These are phyloP conservation scores for Erebia ligea DNA, from an alignment of 2,888 invertebrate genomes.

Conservation along the genomic window DNA sequence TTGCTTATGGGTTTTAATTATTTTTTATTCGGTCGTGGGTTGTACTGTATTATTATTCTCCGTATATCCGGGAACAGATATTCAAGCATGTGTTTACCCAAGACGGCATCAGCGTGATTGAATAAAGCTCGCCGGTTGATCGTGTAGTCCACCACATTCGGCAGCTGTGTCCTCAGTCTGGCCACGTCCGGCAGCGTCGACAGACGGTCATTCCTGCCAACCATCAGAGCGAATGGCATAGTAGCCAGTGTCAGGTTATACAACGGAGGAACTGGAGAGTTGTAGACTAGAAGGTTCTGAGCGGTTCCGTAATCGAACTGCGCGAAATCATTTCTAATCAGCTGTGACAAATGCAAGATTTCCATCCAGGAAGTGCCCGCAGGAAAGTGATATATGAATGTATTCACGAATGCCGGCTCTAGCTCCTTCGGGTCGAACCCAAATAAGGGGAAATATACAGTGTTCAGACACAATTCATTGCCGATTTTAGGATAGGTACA, in stretches of 20 bases:
- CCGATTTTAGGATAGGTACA: conserved; percentile 26
- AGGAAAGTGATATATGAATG: conserved; percentile 51
- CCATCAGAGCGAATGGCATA: conserved; percentile 45
- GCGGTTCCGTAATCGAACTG: conserved; percentile 51
- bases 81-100: conserved; percentile 44
- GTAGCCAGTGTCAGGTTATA: conserved; percentile 49
- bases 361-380: conserved; percentile 55
- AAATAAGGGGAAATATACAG: conserved; percentile 30
- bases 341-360: conserved; percentile 52
- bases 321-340: conserved; percentile 47
- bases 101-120: conserved; percentile 49
- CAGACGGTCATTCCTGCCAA: conserved; percentile 46
- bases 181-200: conserved; percentile 44
- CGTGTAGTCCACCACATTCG: conserved; percentile 47
- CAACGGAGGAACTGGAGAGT: conserved; percentile 43
- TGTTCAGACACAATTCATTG: conserved; percentile 37
- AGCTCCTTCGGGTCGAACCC: conserved; percentile 46
- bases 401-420: conserved; percentile 47
- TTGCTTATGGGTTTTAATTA: too few species aligned
- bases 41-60: conserved; percentile 40
- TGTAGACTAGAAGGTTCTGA: conserved; percentile 43
- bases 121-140: conserved; percentile 37
- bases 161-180: conserved; percentile 41
- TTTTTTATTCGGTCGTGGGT: not conserved
- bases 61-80: conserved; percentile 46